phyloP scores from a whole-genome alignment of 2,888 invertebrate genomes.

The Epistrophella euchroma region DNA sequence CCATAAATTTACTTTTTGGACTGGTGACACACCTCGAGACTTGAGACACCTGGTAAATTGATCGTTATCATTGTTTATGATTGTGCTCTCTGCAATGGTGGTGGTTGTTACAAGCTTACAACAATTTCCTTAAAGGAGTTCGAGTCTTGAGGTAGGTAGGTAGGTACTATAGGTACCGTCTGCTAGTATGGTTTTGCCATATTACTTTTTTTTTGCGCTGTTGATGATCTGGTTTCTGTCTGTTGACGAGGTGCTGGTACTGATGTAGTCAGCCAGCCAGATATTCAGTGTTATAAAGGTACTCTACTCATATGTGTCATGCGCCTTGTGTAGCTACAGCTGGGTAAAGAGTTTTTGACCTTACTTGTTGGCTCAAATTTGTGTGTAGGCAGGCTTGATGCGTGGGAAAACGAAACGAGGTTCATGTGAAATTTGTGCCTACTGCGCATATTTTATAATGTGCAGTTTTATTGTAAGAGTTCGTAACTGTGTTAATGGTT shows the following conservation, averaged over 20 bases:
- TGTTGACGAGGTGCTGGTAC: conserved; percentile 35
- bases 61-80: conserved; percentile 73
- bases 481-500: conserved; percentile 30
- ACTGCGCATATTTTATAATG: conserved; percentile 27
- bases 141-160: neutral
- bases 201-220: neutral
- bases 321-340: neutral
- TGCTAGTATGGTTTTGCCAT: conserved; percentile 39
- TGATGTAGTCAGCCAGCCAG: neutral
- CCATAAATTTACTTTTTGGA: conserved; percentile 51
- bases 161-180: neutral
- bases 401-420: conserved; percentile 55
- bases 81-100: conserved; percentile 22
- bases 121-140: conserved; percentile 50
- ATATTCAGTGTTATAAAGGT: neutral
- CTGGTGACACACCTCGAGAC: conserved; percentile 65
- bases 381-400: conserved; percentile 57
- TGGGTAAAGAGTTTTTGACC: conserved; percentile 54
- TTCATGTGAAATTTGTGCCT: conserved; percentile 36
- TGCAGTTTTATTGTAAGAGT: conserved; percentile 1
- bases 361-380: conserved; percentile 38
- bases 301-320: conserved; percentile 31
- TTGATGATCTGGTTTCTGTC: conserved; percentile 35
- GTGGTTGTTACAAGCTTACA: conserved; percentile 42
- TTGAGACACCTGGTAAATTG: conserved; percentile 66